These are phyloP conservation scores for Dolichallabes microphthalmus DNA, from an alignment of 2,113 vertebrate species.

Conservation along the genomic window DNA sequence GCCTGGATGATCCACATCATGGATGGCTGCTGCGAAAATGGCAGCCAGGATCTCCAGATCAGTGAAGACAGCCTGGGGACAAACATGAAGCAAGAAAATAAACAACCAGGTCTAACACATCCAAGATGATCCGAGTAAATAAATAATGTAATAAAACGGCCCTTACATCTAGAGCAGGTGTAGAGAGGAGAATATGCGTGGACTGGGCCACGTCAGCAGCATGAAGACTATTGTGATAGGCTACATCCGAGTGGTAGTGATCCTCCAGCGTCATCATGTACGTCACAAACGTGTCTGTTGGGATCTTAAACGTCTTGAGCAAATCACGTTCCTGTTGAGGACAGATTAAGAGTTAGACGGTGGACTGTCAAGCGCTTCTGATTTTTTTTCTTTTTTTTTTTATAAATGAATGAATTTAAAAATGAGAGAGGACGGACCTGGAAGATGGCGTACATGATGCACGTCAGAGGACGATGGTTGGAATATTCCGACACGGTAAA, in stretches of 20 bases:
- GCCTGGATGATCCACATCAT: constrained; percentile 96
- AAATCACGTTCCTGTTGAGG: constrained; percentile 86
- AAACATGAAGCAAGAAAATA: background rate
- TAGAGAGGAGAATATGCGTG: constrained; percentile 95
- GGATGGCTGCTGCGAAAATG: constrained; percentile 96
- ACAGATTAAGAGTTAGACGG: background rate
- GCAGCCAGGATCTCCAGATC: constrained; percentile 97
- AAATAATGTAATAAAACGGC: too few relatives aligned
- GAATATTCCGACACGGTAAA: constrained; percentile 95
- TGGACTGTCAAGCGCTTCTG: background rate
- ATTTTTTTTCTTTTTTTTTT: background rate
- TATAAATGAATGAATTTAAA: background rate
- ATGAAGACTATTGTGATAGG: constrained; percentile 97
- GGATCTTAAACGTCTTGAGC: constrained; percentile 95
- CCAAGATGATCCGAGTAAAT: too few relatives aligned
- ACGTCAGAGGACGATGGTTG: constrained; percentile 88
- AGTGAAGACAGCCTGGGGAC: constrained; percentile 89
- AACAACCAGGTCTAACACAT: background rate
- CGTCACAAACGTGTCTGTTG: constrained; percentile 88
- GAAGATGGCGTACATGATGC: constrained; percentile 98
- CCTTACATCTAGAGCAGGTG: constrained; percentile 93
- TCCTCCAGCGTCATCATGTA: constrained; percentile 99
- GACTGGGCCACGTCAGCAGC: constrained; percentile 97
- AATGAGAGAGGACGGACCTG: constrained; percentile 75
- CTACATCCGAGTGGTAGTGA: constrained; percentile 95